A percentile compares a stretch with the other conserved stretches of the same genome.
These are phyloP conservation scores for Philopotamus ludificatus DNA, from an alignment of 1,140 invertebrate species.

Conservation along the genomic window DNA sequence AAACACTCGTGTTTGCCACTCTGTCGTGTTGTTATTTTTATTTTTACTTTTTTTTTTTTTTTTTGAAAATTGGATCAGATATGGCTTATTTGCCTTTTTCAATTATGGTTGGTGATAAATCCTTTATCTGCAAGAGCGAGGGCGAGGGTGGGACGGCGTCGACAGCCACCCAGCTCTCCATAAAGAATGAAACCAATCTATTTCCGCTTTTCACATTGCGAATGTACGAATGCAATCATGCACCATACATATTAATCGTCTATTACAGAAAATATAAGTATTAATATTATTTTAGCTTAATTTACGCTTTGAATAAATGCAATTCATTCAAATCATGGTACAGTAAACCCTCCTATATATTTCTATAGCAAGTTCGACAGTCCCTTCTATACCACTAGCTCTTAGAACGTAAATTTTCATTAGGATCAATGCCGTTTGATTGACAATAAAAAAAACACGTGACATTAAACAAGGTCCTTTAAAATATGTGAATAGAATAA, in stretches of 20 bases:
- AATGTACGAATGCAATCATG: conserved; percentile 37
- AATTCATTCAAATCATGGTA: conserved; percentile 9
- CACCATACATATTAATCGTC: conserved; percentile 11
- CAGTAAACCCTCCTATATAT: not conserved
- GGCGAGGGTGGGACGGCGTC: conserved; percentile 14
- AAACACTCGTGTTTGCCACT: conserved; percentile 14
- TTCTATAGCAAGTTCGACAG: too few species aligned
- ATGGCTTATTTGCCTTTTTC: conserved; percentile 35
- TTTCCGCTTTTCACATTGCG: conserved; percentile 39
- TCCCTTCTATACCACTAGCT: too few species aligned
- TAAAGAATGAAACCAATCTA: conserved; percentile 41
- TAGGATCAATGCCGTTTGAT: too few species aligned
- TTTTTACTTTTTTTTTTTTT: too few species aligned
- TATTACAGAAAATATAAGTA: too few species aligned
- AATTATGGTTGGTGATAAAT: conserved; percentile 39
- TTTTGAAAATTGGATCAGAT: too few species aligned
- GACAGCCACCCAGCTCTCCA: conserved; percentile 24
- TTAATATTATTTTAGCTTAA: too few species aligned
- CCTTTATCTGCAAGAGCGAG: conserved; percentile 30
- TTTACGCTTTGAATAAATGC: too few species aligned
- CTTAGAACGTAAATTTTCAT: too few species aligned
- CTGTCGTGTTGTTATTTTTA: not conserved
- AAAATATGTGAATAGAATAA: too few species aligned
- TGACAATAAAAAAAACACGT: too few species aligned
- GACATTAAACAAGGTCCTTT: too few species aligned